Base-by-base conservation (phyloP, 2,888 invertebrate species). In the Pseudococcus jackbeardsleyi region DNA sequence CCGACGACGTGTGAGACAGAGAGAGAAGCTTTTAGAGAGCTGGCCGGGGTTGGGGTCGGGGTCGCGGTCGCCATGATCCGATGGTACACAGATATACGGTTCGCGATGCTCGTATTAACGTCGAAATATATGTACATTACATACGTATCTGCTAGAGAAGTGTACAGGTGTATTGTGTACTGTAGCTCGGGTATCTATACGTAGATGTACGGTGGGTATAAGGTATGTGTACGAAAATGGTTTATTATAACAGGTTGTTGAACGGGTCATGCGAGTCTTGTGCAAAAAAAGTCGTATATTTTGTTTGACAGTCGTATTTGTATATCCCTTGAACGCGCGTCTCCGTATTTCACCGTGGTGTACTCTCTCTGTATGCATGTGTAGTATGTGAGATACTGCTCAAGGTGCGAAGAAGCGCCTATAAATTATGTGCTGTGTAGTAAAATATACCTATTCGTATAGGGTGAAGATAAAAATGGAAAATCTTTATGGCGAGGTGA, bases 211-310 rank as follows among this genome's bases (percentile, higher is more conserved):
- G n/a, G 17, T 12, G 42, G 6, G 0, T 79, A 79, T 33, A 42
- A n/a, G n/a, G n/a, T n/a, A n/a, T n/a, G n/a, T n/a, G n/a, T 79
- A 42, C 22, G 79, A 42, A 79, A 42, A 79, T 79, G 42, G 79
- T 79, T 42, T 79, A 79, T 79, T 79, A 42, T 79, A 79, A 79
- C 79, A 79, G 79, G 79, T 79, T 79, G 79, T 79, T 79, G 79
- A 79, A 79, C 42, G 79, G 42, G 79, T 42, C 79, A 42, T 79
- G 42, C 42, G 15, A 79, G 79, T 79, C n/a, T 79, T 42, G 79
- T 19, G 68, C 68, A 33, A 79, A 33, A 33, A 79, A 79, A 79
- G 79, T 79, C 42, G 79, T 79, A 42, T 42, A 79, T 79, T 79
- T 79, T 42, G 19, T 79, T 79, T 79, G 79, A 79, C 42, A 79